Conservation (phyloP, 2,888 invertebrate genomes). For the Ennomos quercinarius region DNA sequence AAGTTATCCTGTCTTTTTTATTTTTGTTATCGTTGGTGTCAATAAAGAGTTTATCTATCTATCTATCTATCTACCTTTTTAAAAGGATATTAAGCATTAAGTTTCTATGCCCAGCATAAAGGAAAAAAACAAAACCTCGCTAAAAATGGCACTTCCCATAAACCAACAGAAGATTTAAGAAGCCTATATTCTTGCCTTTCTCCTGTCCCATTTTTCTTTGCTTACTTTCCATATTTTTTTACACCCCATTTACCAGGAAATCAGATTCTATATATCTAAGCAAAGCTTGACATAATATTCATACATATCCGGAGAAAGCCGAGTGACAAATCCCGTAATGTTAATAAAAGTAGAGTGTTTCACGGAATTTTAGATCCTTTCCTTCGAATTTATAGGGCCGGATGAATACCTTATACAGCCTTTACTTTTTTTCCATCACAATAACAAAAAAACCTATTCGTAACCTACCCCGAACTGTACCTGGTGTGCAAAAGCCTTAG, state of each 20-base stretch:
- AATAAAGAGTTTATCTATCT: no score
- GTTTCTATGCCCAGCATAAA: no score
- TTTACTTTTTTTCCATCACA: slow-evolving; percentile 11
- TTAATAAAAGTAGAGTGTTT: slow-evolving; percentile 34
- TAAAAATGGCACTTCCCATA: no score
- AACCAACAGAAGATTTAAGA: background rate
- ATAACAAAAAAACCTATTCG: background rate
- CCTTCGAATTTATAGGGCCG: no score
- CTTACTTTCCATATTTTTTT: slow-evolving; percentile 18
- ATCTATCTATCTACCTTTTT: no score
- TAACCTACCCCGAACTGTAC: no score
- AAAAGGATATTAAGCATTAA: no score
- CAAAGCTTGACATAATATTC: slow-evolving; percentile 13
- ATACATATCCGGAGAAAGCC: slow-evolving; percentile 29
- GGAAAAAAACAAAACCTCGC: no score
- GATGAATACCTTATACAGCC: no score
- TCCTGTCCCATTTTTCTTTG: slow-evolving; percentile 10
- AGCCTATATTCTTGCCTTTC: slow-evolving; percentile 2
- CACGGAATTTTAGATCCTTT: slow-evolving; percentile 9
- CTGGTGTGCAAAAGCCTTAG: no score
- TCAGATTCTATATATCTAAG: slow-evolving; percentile 25
- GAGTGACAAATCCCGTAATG: slow-evolving; percentile 30
- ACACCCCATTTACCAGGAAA: slow-evolving; percentile 20
- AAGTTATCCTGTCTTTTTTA: no score
- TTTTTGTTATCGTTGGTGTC: no score